Conservation (phyloP, 2,113 vertebrate species). For the Salminus brasiliensis region DNA sequence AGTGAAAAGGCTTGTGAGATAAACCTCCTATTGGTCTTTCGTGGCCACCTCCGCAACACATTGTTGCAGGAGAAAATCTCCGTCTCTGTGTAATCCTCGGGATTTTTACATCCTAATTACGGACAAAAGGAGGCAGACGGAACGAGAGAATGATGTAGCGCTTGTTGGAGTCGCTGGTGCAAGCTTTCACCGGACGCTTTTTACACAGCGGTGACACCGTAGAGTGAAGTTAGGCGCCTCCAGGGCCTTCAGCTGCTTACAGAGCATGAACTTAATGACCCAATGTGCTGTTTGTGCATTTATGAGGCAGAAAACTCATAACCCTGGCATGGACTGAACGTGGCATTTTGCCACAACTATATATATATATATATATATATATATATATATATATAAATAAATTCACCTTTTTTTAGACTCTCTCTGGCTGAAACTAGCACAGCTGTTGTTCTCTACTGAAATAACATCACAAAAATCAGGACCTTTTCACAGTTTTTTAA, state of each 20-base stretch:
- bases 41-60: background rate
- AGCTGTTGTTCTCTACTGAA: background rate
- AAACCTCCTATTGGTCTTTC: background rate
- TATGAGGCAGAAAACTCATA: background rate
- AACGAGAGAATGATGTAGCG: background rate
- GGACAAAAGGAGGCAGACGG: background rate
- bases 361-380: too few species aligned
- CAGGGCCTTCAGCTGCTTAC: background rate
- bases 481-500: too few species aligned
- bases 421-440: background rate
- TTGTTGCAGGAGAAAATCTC: background rate
- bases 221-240: background rate
- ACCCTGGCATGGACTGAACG: background rate
- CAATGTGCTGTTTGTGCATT: conserved; percentile 4
- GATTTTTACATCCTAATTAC: background rate
- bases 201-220: background rate
- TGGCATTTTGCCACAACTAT: background rate
- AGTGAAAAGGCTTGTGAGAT: background rate
- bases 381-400: too few species aligned
- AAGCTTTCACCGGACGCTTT: background rate
- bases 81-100: background rate
- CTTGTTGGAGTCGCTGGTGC: background rate
- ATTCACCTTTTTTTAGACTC: too few species aligned
- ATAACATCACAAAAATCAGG: background rate
- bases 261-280: background rate